Evolutionary conservation across 2,888 invertebrate species (phyloP).

Genomic region (Cybosia mesomella): DNA sequence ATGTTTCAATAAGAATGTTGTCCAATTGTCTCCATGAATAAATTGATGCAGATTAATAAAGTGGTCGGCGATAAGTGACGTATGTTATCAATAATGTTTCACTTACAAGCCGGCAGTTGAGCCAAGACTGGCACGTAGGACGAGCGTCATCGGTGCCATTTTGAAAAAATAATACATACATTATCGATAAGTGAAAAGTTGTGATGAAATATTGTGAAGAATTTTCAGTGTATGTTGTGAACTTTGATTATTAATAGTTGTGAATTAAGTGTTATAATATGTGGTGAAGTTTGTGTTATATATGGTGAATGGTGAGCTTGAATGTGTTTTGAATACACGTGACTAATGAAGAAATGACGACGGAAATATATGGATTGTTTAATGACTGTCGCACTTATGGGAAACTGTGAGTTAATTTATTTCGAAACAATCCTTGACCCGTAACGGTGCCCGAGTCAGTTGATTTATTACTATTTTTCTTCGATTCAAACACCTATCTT

Average conservation of each 20-base stretch:
- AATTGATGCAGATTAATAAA: constrained; percentile 85
- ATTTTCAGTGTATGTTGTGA: constrained; percentile 23
- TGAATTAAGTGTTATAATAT: too few relatives aligned
- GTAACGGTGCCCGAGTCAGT: not conserved
- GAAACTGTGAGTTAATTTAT: constrained; percentile 76
- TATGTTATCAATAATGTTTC: constrained; percentile 81
- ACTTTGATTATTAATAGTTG: too few relatives aligned
- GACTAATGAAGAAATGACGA: constrained; percentile 78
- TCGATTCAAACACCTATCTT: not conserved
- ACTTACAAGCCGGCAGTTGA: constrained; percentile 75
- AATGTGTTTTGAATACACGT: constrained; percentile 62
- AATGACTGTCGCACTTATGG: constrained; percentile 78
- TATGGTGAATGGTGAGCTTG: constrained; percentile 46
- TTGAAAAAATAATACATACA: constrained; percentile 9
- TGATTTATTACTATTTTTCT: not conserved
- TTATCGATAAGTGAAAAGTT: not conserved
- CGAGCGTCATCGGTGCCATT: constrained; percentile 54
- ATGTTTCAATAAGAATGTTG: constrained; percentile 37
- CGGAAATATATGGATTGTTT: constrained; percentile 67
- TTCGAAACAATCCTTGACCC: not conserved
- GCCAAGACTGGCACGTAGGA: constrained; percentile 64
- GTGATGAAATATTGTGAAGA: constrained; percentile 9
- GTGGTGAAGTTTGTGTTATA: constrained; percentile 41
- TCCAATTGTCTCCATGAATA: constrained; percentile 79
- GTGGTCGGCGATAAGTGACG: constrained; percentile 77